Evolutionary conservation across 2,888 invertebrate genomes (phyloP).

Genomic region (Sminthurides aquaticus): DNA sequence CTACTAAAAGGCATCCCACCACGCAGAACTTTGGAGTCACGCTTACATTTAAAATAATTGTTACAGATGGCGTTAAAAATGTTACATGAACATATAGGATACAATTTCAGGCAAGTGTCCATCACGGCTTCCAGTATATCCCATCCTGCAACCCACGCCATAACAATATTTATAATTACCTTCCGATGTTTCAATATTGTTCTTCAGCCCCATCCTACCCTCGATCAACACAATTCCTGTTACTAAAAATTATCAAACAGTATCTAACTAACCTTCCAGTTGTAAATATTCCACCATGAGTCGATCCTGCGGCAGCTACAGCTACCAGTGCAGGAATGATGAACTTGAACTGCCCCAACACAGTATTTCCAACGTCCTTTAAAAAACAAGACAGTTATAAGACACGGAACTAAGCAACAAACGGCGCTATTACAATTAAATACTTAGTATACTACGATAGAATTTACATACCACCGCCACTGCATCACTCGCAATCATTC

Average conservation of each 20-base stretch:
- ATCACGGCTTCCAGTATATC: constrained; percentile 26
- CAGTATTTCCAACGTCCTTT: constrained; percentile 44
- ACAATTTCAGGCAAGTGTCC: constrained; percentile 24
- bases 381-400: neutral
- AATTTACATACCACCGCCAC: constrained; percentile 70
- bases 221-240: too few relatives aligned
- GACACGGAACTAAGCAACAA: too few relatives aligned
- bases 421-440: too few relatives aligned
- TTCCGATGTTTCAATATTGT: neutral
- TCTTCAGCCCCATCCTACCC: neutral
- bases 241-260: neutral
- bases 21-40: too few relatives aligned
- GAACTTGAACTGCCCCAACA: constrained; percentile 79
- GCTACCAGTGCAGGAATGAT: constrained; percentile 77
- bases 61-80: constrained; percentile 23
- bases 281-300: constrained; percentile 58
- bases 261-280: constrained; percentile 27
- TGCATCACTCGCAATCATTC: constrained; percentile 84
- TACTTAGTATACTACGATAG: too few relatives aligned
- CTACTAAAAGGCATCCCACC: too few relatives aligned
- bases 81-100: constrained; percentile 26
- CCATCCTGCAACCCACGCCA: constrained; percentile 19
- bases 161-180: too few relatives aligned
- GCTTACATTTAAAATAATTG: constrained; percentile 30
- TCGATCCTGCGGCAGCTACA: constrained; percentile 85